A percentile compares a stretch with the other conserved stretches of the same genome.
phyloP scores from a whole-genome alignment of 2,113 vertebrate genomes.

The Chlorodrepanis virens region DNA sequence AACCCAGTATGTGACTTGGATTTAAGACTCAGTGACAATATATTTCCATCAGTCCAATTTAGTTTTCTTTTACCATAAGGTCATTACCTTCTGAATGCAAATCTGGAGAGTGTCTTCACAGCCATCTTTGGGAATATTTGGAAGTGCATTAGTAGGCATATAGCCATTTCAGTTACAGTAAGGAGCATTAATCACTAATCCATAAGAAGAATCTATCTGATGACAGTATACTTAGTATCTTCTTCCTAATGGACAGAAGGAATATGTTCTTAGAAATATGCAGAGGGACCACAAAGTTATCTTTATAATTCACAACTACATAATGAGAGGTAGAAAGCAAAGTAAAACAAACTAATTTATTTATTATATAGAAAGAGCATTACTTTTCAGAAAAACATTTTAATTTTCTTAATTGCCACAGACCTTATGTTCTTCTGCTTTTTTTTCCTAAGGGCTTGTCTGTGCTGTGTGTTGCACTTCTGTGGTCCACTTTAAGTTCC shows the following conservation, averaged over 20 bases:
- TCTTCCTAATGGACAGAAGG: not conserved
- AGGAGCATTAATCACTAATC: not conserved
- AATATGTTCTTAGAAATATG: not conserved
- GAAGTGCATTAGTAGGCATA: conserved; percentile 21
- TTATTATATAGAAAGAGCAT: not conserved
- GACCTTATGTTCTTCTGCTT: not conserved
- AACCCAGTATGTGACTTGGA: conserved; percentile 20
- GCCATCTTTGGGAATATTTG: not conserved
- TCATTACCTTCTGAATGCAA: conserved; percentile 39
- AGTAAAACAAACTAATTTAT: not conserved
- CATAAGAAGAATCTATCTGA: not conserved
- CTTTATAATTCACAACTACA: not conserved
- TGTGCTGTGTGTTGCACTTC: not conserved
- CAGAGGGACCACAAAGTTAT: not conserved
- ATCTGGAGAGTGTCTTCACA: not conserved
- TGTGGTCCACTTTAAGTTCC: not conserved
- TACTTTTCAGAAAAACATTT: not conserved
- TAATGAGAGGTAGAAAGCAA: not conserved
- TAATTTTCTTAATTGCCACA: not conserved
- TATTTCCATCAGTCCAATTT: conserved; percentile 43
- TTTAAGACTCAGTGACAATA: not conserved
- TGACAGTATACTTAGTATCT: not conserved
- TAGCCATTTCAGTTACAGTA: not conserved
- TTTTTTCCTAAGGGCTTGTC: not conserved
- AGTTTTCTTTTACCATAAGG: conserved; percentile 42